Evolutionary conservation across 2,113 vertebrate species (phyloP), one percentile per base, ranked within the genome.

Genomic region (Sardina pilchardus): DNA sequence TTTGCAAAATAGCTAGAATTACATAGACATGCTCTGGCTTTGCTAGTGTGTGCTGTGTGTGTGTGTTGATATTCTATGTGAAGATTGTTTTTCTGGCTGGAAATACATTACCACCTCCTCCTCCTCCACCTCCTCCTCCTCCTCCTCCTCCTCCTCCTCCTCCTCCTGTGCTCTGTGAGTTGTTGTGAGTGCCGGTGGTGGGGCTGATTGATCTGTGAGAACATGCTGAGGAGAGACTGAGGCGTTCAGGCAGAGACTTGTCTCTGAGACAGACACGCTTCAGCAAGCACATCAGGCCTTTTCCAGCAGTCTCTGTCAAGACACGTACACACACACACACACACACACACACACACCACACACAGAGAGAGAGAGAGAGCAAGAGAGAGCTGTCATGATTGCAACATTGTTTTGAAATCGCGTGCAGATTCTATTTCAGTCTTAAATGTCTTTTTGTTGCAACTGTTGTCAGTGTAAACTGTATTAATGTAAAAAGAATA

Each of bases 171-270:
- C 24, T 26, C 24, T 63, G 24, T 26, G 59, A 34, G 63, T 34
- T 12, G 30, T 26, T 16, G n/a, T 71, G n/a, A 4, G 30, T 30
- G n/a, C 10, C 14, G 1, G 63, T 12, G n/a, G 26, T 30, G 30
- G 63, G 26, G 47, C 30, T 50, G 45, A 82, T 86, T 67, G 78
- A 63, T 85, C 48, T 85, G 78, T 59, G 50, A 81, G 14, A 82
- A 75, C 53, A 26, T 44, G 48, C 34, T 85, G 45, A 17, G 47
- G 45, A 50, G 53, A 63, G 85, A 21, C 34, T 39, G 81, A 84
- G 50, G 50, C 48, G 14, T 56, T 85, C 44, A 88, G 53, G 75
- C 56, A 34, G n/a, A 36, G 56, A 75, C 82, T 39, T 81, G 84
- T 80, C 63, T 43, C 30, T 26, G n/a, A 43, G 17, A 26, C 71